Conservation (phyloP, 2,797 vertebrate genomes). For the Potorous gilbertii region DNA sequence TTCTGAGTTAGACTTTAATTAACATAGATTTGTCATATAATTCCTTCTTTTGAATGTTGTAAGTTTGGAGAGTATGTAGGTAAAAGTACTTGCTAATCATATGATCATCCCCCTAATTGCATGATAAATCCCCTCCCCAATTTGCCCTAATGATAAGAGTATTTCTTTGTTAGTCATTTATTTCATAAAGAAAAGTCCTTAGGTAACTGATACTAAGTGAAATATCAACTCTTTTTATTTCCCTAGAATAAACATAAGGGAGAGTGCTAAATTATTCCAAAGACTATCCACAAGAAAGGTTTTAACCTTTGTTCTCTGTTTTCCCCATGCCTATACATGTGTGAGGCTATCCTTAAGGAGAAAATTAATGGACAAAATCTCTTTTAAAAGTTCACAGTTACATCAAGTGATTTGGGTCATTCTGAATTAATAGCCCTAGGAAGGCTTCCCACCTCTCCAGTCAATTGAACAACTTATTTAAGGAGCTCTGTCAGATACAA, state of each 20-base stretch:
- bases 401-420: conserved; percentile 47
- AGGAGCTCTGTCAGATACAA: conserved; percentile 69
- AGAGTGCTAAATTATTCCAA: not conserved
- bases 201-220: not conserved
- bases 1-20: not conserved
- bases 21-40: not conserved
- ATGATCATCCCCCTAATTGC: not conserved
- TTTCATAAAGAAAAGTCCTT: not conserved
- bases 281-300: not conserved
- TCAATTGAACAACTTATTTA: conserved; percentile 77
- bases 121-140: not conserved
- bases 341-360: conserved; percentile 35
- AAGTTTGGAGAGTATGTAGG: not conserved
- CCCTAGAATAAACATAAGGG: not conserved
- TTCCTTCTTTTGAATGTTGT: not conserved
- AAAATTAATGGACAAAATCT: conserved; percentile 50
- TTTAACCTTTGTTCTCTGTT: conserved; percentile 45
- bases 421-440: conserved; percentile 64
- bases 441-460: conserved; percentile 61
- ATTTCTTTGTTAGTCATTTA: not conserved
- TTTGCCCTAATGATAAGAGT: not conserved
- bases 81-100: not conserved
- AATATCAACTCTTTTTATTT: not conserved
- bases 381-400: conserved; percentile 63
- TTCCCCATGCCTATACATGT: conserved; percentile 20